phyloP scores from a whole-genome alignment of 2,113 vertebrate species.

The Tachysurus fulvidraco region DNA sequence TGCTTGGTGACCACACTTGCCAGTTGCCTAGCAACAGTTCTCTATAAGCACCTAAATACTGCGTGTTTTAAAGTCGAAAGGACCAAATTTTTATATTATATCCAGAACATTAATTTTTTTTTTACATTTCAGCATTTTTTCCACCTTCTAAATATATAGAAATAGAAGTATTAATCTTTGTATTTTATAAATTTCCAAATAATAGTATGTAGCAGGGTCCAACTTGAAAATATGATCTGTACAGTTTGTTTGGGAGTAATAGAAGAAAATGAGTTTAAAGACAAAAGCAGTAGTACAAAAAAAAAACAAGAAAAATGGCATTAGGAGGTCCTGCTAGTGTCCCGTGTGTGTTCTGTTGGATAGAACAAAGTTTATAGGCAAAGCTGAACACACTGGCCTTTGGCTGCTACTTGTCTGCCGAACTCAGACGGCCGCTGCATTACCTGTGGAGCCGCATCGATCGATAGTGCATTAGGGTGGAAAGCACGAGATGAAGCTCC shows the following conservation, averaged over 20 bases:
- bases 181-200: not conserved
- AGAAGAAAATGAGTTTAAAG: not conserved
- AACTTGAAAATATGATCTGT: not conserved
- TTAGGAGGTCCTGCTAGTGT: not conserved
- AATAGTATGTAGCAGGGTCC: not conserved
- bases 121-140: not conserved
- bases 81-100: not conserved
- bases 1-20: not conserved
- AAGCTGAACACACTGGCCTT: not conserved
- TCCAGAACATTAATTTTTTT: not conserved
- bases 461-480: slow-evolving; percentile 70
- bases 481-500: slow-evolving; percentile 46
- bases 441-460: slow-evolving; percentile 61
- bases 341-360: not conserved
- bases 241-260: not conserved
- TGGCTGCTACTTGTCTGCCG: slow-evolving; percentile 43
- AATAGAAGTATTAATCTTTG: not conserved
- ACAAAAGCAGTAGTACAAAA: not conserved
- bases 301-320: slow-evolving; percentile 14
- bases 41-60: not conserved
- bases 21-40: slow-evolving; percentile 23
- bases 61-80: not conserved
- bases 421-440: slow-evolving; percentile 44
- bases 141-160: not conserved
- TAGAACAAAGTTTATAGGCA: slow-evolving; percentile 39